phyloP scores from a whole-genome alignment of 1,140 invertebrate species.

The Leucophenga varia region DNA sequence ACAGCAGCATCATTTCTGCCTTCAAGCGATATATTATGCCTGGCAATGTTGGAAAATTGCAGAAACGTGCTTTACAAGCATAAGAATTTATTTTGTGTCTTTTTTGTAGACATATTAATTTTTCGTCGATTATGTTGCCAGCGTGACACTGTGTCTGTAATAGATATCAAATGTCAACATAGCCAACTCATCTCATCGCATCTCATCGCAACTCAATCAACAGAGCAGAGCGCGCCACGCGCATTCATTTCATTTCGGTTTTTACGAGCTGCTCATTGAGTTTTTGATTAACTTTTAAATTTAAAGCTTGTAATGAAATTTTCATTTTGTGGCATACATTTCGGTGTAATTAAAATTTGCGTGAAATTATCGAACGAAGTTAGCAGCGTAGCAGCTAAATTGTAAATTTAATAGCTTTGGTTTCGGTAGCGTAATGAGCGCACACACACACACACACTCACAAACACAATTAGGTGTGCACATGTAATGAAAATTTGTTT shows the following conservation, averaged over 20 bases:
- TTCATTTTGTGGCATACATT: constrained; percentile 47
- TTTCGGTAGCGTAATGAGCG: too few species aligned
- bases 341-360: constrained; percentile 17
- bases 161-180: constrained; percentile 29
- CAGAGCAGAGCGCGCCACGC: too few species aligned
- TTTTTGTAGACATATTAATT: constrained; percentile 39
- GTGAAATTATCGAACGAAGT: not conserved
- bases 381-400: not conserved
- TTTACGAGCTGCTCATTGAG: constrained; percentile 49
- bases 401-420: too few species aligned
- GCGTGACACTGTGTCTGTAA: constrained; percentile 43
- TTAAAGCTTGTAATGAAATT: constrained; percentile 53
- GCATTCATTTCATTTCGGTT: too few species aligned
- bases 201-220: too few species aligned
- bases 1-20: too few species aligned
- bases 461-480: not conserved
- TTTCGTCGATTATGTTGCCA: constrained; percentile 49
- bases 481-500: too few species aligned
- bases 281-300: constrained; percentile 50
- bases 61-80: constrained; percentile 44
- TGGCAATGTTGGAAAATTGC: too few species aligned
- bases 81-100: not conserved
- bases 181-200: too few species aligned
- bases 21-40: too few species aligned
- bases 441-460: too few species aligned